These are phyloP conservation scores for Brachionus manjavacas DNA, from an alignment of 1,140 invertebrate species.

Conservation along the genomic window DNA sequence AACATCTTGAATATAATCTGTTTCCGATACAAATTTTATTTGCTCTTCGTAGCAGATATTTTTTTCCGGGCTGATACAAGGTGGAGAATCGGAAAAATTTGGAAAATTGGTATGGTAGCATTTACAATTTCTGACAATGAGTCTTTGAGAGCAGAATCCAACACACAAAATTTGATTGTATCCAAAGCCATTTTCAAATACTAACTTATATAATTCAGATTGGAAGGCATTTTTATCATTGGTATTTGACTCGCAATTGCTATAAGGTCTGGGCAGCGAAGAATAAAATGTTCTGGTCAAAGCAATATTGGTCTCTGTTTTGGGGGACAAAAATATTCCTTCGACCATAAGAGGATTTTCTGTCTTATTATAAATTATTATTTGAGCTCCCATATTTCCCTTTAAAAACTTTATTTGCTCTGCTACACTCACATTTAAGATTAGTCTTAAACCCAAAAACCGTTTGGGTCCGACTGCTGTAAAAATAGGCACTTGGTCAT, in stretches of 20 bases:
- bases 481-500: neutral
- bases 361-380: neutral
- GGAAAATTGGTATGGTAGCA: neutral
- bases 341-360: neutral
- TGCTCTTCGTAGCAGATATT: neutral
- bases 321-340: neutral
- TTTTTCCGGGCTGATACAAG: neutral
- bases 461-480: neutral
- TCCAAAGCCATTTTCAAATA: neutral
- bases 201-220: neutral
- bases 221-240: neutral
- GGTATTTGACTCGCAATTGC: neutral
- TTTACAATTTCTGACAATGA: neutral
- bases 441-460: neutral
- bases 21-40: neutral
- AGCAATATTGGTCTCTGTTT: neutral
- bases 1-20: neutral
- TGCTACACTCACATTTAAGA: neutral
- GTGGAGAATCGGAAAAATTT: neutral
- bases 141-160: neutral
- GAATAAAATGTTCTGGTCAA: neutral
- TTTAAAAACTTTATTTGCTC: neutral
- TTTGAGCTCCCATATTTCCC: neutral
- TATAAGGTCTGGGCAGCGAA: neutral
- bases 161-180: neutral